Conservation (phyloP, 1,140 invertebrate genomes). For the Leptopilina clavipes region DNA sequence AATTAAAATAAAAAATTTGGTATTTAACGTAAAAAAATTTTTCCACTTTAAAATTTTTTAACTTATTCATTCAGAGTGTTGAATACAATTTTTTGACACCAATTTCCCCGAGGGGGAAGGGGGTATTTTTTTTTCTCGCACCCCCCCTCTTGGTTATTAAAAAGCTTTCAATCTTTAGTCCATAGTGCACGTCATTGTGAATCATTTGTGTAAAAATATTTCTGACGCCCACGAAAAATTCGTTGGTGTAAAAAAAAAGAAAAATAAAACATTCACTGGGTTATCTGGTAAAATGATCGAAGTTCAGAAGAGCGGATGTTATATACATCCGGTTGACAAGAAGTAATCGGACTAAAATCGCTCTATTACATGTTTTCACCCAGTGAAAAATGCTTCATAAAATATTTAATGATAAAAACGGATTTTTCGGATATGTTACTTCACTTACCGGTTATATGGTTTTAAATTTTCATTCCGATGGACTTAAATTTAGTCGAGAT, state of each 20-base stretch:
- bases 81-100: neutral
- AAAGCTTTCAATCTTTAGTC: constrained; percentile 15
- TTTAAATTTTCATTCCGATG: no score
- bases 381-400: neutral
- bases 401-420: neutral
- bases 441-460: no score
- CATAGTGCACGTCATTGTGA: constrained; percentile 1
- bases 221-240: constrained; percentile 15
- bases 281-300: neutral
- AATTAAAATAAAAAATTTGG: no score
- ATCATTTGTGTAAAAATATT: constrained; percentile 23
- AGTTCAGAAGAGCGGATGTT: constrained; percentile 5
- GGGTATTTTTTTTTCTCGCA: constrained; percentile 20
- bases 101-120: no score
- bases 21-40: no score
- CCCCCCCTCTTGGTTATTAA: constrained; percentile 10
- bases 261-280: constrained; percentile 1
- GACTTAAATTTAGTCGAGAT: no score
- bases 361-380: neutral
- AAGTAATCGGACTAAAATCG: neutral
- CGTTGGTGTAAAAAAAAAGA: constrained; percentile 20
- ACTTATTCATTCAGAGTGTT: no score
- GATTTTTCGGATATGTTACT: no score
- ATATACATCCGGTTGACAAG: neutral
- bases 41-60: no score